Percentiles rank a stretch among this genome's conserved stretches.
Conservation (phyloP, 2,888 invertebrate genomes). For the Zaprionus obscuricornis region DNA sequence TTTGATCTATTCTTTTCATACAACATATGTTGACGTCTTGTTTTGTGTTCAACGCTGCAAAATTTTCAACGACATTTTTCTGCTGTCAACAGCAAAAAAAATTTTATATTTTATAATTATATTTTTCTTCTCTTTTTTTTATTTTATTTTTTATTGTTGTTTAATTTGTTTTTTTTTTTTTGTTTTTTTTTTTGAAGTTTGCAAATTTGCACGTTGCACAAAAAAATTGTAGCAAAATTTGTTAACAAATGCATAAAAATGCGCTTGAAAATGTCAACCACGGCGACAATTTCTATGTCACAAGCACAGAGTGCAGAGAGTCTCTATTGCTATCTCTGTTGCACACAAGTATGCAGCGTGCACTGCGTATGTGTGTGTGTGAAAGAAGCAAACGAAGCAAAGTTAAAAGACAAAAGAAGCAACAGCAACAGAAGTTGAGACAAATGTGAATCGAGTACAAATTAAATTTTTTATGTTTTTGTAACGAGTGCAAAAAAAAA, state of each 20-base stretch:
- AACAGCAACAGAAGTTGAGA: constrained; percentile 1
- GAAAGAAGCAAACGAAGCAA: constrained; percentile 26
- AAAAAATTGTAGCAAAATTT: constrained; percentile 67
- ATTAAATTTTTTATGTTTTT: constrained; percentile 36
- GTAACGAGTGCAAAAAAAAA: constrained; percentile 39
- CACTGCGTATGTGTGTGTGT: background rate
- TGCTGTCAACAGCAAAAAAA: too few species aligned
- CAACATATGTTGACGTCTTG: too few species aligned
- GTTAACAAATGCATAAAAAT: constrained; percentile 79
- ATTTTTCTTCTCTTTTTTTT: constrained; percentile 4
- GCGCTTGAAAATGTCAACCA: constrained; percentile 76
- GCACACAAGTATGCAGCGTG: background rate
- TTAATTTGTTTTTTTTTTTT: constrained; percentile 2
- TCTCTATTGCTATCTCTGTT: too few species aligned
- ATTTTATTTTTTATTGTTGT: constrained; percentile 7
- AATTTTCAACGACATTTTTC: too few species aligned
- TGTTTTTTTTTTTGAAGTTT: constrained; percentile 39
- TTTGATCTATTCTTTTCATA: too few species aligned
- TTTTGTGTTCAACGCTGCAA: too few species aligned
- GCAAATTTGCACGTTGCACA: constrained; percentile 28
- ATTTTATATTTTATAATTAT: constrained; percentile 12
- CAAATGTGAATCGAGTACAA: constrained; percentile 35
- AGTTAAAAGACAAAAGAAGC: constrained; percentile 18
- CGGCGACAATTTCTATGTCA: constrained; percentile 76
- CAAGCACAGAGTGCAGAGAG: constrained; percentile 25